Percentiles rank a stretch among this genome's conserved stretches.
Evolutionary conservation across 2,797 vertebrate species (phyloP).

Genomic region (Salmo trutta): DNA sequence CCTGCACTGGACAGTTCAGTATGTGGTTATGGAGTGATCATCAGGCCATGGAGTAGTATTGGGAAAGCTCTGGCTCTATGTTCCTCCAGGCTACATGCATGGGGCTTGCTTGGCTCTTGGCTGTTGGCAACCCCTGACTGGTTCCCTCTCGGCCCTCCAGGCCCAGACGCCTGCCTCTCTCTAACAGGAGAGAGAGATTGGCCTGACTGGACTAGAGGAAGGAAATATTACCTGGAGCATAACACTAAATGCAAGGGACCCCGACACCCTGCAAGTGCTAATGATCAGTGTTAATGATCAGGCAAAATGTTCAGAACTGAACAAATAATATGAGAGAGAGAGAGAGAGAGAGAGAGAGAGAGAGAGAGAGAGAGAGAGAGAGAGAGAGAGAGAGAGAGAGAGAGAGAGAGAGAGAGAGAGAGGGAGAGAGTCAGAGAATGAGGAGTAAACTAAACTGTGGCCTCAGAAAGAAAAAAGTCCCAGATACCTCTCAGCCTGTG

Average conservation of each 20-base stretch:
- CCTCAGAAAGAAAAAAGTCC: slow-evolving; percentile 17
- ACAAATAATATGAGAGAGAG: slow-evolving; percentile 23
- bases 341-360: no score
- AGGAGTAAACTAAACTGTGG: slow-evolving; percentile 6
- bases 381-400: neutral
- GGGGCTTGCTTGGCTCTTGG: slow-evolving; percentile 7
- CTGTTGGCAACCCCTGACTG: slow-evolving; percentile 35
- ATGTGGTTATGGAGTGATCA: slow-evolving; percentile 22
- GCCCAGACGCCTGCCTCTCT: slow-evolving; percentile 66
- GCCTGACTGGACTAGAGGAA: slow-evolving; percentile 26
- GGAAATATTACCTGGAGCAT: slow-evolving; percentile 62
- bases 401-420: slow-evolving; percentile 13
- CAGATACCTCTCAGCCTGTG: slow-evolving; percentile 16
- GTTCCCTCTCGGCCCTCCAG: slow-evolving; percentile 22
- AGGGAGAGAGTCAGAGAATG: neutral
- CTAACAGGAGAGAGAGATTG: slow-evolving; percentile 43
- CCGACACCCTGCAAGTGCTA: slow-evolving; percentile 54
- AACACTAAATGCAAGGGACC: slow-evolving; percentile 49
- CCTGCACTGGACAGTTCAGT: neutral
- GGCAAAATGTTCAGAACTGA: slow-evolving; percentile 46
- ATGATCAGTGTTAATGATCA: slow-evolving; percentile 67
- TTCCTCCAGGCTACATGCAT: neutral
- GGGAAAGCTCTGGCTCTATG: slow-evolving; percentile 27
- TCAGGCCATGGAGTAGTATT: slow-evolving; percentile 15
- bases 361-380: no score